Base-by-base conservation (phyloP, 2,888 invertebrate genomes). In the Brenthis daphne region DNA sequence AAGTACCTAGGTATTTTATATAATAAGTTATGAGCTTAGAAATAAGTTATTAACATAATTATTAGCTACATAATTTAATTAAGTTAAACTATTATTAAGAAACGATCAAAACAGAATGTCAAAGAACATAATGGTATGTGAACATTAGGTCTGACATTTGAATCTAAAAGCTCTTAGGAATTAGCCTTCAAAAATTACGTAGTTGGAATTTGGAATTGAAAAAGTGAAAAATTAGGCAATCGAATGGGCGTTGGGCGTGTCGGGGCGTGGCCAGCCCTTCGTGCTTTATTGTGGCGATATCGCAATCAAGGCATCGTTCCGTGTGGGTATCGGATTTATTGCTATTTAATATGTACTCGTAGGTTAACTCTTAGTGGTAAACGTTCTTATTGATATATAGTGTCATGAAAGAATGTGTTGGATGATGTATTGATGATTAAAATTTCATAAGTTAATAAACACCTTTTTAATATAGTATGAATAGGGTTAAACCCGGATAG, bases 181-280 rank as follows among this genome's bases (percentile, higher is more conserved):
- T 72, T 77, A 74, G 77, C 79, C 78, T 80, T 80, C 80, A 82
- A 82, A 81, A 83, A 87, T 88, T 88, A 86, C 81, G 75, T 76
- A 81, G 84, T 87, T 86, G 85, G 84, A 84, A 87, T 87, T 86
- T 82, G 83, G 83, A 84, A 87, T 81, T 80, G 80, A 84, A 83
- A 83, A 82, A 79, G 78, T 75, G 78, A 82, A 77, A 84, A 84
- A 84, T 80, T 79, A 73, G 78, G 79, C 76, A 82, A 81, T 78
- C 75, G 80, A 80, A 75, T 74, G 73, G 83, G 83, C 80, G 80
- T 80, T 82, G 82, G 89, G 88, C 85, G 86, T 77, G 79, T 79
- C 81, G 82, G 81, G 77, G 85, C 82, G 76, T 76, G 76, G 80
- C 79, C 78, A 53, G 78, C 74, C 73, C 74, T 74, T 67, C 74